phyloP scores from a whole-genome alignment of 2,888 invertebrate species.

The Eupithecia exiguata region DNA sequence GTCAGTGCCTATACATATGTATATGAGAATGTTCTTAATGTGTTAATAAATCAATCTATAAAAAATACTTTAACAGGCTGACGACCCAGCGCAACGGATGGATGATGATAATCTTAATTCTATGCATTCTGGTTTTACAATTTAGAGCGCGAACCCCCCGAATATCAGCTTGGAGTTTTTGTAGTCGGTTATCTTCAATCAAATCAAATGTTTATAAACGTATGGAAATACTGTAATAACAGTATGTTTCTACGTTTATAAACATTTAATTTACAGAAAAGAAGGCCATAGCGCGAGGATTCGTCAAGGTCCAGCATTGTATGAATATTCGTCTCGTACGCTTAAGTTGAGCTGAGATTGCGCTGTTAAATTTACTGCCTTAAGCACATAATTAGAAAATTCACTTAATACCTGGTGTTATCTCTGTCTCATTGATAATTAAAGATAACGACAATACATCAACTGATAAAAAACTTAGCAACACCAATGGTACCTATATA shows the following conservation, averaged over 20 bases:
- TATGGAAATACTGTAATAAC: no score
- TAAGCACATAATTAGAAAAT: background rate
- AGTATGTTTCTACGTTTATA: background rate
- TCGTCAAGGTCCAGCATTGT: conserved; percentile 1
- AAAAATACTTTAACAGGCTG: background rate
- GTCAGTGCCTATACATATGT: no score
- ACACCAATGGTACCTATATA: conserved; percentile 30
- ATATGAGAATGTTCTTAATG: background rate
- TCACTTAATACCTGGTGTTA: conserved; percentile 4
- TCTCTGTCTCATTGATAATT: conserved; percentile 23
- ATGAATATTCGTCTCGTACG: background rate
- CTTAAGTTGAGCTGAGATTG: background rate
- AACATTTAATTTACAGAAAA: background rate
- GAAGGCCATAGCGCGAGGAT: conserved; percentile 8
- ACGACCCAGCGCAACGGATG: background rate
- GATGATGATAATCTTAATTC: background rate
- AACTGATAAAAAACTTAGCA: conserved; percentile 35
- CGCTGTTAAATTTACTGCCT: background rate
- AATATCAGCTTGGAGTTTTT: background rate
- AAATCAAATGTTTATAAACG: no score
- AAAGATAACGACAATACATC: conserved; percentile 45
- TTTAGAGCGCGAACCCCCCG: background rate
- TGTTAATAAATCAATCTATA: background rate
- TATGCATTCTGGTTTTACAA: background rate
- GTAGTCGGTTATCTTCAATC: no score